These are phyloP conservation scores for Merluccius polli DNA, from an alignment of 2,797 vertebrate genomes.

Conservation along the genomic window DNA sequence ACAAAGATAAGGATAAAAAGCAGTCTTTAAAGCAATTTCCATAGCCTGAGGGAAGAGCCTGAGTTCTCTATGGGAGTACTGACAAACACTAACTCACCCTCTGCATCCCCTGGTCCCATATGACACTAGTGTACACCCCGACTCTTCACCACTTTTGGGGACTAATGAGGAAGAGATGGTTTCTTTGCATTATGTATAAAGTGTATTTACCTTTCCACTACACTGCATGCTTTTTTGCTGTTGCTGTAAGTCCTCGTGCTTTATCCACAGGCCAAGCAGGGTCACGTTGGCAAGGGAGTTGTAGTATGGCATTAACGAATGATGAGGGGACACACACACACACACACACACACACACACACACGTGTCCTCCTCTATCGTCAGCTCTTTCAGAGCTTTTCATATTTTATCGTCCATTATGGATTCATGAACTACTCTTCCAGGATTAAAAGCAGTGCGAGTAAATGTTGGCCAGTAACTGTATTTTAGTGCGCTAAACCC, in stretches of 20 bases:
- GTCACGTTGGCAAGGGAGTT: constrained; percentile 52
- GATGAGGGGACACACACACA: constrained; percentile 25
- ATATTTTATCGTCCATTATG: constrained; percentile 60
- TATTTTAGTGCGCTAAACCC: constrained; percentile 25
- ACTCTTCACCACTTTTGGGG: neutral
- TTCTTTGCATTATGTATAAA: constrained; percentile 37
- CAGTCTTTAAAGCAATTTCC: neutral
- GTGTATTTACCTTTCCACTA: constrained; percentile 44
- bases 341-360: neutral
- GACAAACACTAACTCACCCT: neutral
- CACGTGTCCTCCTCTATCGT: constrained; percentile 36
- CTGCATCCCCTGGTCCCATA: neutral
- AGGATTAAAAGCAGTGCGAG: constrained; percentile 43
- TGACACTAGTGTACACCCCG: neutral
- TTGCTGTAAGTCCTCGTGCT: constrained; percentile 41
- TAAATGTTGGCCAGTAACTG: constrained; percentile 11
- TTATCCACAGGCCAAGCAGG: constrained; percentile 22
- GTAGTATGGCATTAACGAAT: constrained; percentile 38
- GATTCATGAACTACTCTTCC: constrained; percentile 55
- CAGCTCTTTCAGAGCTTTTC: constrained; percentile 49
- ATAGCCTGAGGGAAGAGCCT: too few species aligned
- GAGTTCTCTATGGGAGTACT: neutral
- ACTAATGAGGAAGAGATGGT: neutral
- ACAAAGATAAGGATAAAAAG: neutral
- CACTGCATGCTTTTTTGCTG: constrained; percentile 45